These are phyloP conservation scores for Agraylea sexmaculata DNA, from an alignment of 1,140 invertebrate species.

Conservation along the genomic window DNA sequence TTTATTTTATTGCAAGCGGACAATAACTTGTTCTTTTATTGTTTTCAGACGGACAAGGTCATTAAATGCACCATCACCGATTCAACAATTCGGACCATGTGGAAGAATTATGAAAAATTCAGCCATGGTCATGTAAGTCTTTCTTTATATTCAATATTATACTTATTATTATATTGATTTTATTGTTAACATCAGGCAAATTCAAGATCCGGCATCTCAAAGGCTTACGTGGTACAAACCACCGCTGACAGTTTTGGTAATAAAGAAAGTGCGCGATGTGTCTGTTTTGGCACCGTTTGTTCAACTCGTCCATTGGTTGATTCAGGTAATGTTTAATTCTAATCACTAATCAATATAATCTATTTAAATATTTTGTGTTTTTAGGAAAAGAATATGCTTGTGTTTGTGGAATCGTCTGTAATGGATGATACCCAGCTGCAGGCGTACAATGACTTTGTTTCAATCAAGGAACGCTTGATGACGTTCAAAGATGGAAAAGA, in stretches of 20 bases:
- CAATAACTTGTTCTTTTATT: too few species aligned
- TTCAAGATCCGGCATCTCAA: slow-evolving; percentile 93
- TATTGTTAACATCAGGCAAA: slow-evolving; percentile 58
- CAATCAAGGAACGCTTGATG: slow-evolving; percentile 72
- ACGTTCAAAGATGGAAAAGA: slow-evolving; percentile 84
- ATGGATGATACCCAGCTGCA: slow-evolving; percentile 68
- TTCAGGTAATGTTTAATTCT: slow-evolving; percentile 51
- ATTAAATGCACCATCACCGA: slow-evolving; percentile 84
- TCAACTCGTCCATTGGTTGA: slow-evolving; percentile 86
- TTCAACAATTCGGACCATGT: slow-evolving; percentile 92
- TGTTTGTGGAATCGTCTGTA: slow-evolving; percentile 84
- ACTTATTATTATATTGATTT: not conserved
- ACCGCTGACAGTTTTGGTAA: slow-evolving; percentile 85
- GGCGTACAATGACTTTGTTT: slow-evolving; percentile 56
- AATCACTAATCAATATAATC: not conserved
- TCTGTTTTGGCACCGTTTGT: slow-evolving; percentile 82
- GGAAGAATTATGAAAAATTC: slow-evolving; percentile 93
- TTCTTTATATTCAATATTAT: not conserved
- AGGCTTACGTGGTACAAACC: slow-evolving; percentile 93
- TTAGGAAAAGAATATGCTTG: slow-evolving; percentile 87
- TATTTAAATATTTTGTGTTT: slow-evolving; percentile 20
- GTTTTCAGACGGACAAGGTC: slow-evolving; percentile 81
- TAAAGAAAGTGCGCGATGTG: slow-evolving; percentile 90
- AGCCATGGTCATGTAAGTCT: slow-evolving; percentile 88
- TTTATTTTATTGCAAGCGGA: too few species aligned